phyloP scores from a whole-genome alignment of 2,113 vertebrate species.

The Morone chrysops region DNA sequence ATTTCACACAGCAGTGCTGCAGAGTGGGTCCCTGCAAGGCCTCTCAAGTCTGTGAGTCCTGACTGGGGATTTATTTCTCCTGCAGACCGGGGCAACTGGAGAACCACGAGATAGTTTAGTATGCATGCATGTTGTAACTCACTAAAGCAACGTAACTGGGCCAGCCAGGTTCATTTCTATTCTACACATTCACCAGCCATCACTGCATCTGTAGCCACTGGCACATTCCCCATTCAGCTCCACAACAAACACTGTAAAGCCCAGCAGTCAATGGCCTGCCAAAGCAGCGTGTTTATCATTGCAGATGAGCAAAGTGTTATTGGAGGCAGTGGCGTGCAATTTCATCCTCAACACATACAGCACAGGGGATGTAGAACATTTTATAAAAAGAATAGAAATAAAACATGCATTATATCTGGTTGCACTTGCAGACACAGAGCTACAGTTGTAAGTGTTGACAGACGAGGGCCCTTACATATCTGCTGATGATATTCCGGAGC shows the following conservation, averaged over 20 bases:
- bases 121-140: slow-evolving; percentile 36
- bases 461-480: slow-evolving; percentile 79
- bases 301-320: slow-evolving; percentile 31
- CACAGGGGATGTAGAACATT: neutral
- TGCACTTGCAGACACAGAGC: slow-evolving; percentile 32
- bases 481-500: slow-evolving; percentile 82
- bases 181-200: slow-evolving; percentile 59
- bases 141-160: slow-evolving; percentile 50
- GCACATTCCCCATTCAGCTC: slow-evolving; percentile 71
- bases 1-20: neutral
- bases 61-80: slow-evolving; percentile 41
- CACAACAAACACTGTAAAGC: slow-evolving; percentile 56
- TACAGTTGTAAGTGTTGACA: slow-evolving; percentile 57
- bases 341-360: neutral
- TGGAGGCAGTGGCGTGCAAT: neutral
- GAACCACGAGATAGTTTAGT: slow-evolving; percentile 15
- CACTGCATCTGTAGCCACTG: slow-evolving; percentile 62
- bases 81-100: slow-evolving; percentile 13
- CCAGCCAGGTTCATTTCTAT: slow-evolving; percentile 71
- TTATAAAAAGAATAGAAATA: neutral
- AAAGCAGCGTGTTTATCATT: slow-evolving; percentile 38
- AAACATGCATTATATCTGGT: neutral
- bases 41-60: slow-evolving; percentile 2
- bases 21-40: neutral
- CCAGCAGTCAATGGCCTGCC: slow-evolving; percentile 28